phyloP scores from a whole-genome alignment of 37 sponge, comb jelly and placozoan genomes.

The Aplysina aerophoba region DNA sequence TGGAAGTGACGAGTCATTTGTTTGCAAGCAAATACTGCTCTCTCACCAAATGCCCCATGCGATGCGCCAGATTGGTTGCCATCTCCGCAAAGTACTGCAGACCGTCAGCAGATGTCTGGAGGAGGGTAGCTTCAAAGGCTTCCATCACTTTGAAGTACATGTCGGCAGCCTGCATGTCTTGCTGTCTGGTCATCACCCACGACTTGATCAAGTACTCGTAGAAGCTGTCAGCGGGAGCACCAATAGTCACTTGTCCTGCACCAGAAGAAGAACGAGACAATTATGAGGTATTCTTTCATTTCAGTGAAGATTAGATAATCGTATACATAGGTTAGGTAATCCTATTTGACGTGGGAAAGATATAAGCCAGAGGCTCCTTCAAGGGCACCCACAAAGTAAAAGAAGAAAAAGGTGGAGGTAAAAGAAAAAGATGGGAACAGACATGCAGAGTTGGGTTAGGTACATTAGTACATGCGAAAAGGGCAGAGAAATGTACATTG shows the following conservation, averaged over 20 bases:
- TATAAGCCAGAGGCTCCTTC: too few relatives aligned
- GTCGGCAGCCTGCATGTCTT: conserved; percentile 72
- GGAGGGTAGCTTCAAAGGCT: conserved; percentile 33
- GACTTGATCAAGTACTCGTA: conserved; percentile 90
- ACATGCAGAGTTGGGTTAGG: too few relatives aligned
- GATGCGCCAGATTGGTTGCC: conserved; percentile 46
- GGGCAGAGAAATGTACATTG: too few relatives aligned
- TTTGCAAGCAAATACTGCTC: too few relatives aligned
- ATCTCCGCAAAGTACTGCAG: conserved; percentile 62
- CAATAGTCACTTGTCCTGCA: conserved; percentile 63
- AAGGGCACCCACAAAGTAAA: too few relatives aligned
- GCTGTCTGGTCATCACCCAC: conserved; percentile 72
- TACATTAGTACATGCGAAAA: too few relatives aligned
- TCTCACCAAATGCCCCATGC: conserved; percentile 89
- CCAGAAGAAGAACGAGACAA: not conserved
- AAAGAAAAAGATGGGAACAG: too few relatives aligned
- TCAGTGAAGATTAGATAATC: conserved; percentile 31
- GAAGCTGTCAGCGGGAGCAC: conserved; percentile 89
- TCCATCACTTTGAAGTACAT: conserved; percentile 76
- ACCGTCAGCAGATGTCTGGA: conserved; percentile 47
- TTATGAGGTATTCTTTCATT: not conserved
- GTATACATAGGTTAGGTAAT: too few relatives aligned
- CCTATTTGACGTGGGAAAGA: too few relatives aligned
- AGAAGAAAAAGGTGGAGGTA: too few relatives aligned
- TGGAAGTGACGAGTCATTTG: too few relatives aligned